Conservation (phyloP, 2,797 vertebrate genomes). For the Merluccius polli region DNA sequence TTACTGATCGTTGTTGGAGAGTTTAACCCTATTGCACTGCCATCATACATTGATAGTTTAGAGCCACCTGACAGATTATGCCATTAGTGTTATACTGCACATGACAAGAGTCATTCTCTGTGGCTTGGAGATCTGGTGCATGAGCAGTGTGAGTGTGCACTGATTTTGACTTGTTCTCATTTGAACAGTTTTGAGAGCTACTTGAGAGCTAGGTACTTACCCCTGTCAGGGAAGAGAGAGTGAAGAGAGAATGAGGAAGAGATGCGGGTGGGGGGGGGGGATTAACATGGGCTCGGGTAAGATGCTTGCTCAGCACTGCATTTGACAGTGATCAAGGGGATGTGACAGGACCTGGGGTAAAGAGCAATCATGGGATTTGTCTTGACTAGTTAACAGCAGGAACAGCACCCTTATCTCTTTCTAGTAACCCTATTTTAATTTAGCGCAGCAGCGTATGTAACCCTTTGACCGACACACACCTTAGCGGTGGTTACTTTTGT, state of each 20-base stretch:
- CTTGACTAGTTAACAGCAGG: not conserved
- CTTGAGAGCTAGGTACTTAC: slow-evolving; percentile 1
- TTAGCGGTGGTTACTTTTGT: not conserved
- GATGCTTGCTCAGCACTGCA: slow-evolving; percentile 41
- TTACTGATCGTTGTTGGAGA: no score
- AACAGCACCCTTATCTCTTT: not conserved
- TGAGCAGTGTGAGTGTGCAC: not conserved
- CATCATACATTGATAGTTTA: not conserved
- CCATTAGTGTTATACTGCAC: not conserved
- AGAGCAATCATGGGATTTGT: not conserved
- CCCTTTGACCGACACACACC: not conserved
- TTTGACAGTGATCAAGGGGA: slow-evolving; percentile 20
- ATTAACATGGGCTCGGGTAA: slow-evolving; percentile 46
- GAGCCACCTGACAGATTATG: not conserved
- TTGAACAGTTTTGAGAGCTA: slow-evolving; percentile 10
- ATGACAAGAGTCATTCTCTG: not conserved
- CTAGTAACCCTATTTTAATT: not conserved
- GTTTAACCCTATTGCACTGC: not conserved
- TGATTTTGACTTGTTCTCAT: slow-evolving; percentile 1
- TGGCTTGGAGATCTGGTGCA: slow-evolving; percentile 6
- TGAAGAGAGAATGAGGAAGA: not conserved
- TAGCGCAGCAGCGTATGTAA: not conserved
- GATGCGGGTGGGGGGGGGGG: slow-evolving; percentile 8
- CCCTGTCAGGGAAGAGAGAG: slow-evolving; percentile 17
- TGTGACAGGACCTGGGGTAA: not conserved